phyloP scores from a whole-genome alignment of 2,888 invertebrate genomes.

The Sussaba pulchella region DNA sequence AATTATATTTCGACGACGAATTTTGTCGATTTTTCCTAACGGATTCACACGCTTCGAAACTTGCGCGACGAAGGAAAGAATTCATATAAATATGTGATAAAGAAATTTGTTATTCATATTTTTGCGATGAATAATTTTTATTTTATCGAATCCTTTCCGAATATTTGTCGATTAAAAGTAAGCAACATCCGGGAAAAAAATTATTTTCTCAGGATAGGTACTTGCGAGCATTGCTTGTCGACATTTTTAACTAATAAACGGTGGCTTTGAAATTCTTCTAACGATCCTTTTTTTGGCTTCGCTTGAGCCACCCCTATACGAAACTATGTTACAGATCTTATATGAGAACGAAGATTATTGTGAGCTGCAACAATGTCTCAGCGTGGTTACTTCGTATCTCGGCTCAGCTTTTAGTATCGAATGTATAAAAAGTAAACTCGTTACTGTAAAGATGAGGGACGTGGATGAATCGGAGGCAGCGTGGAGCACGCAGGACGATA shows the following conservation, averaged over 20 bases:
- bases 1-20: conserved; percentile 49
- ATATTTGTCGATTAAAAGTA: too few species aligned
- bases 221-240: too few species aligned
- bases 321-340: too few species aligned
- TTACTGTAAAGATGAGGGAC: conserved; percentile 66
- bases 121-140: conserved; percentile 28
- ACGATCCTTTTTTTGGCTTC: too few species aligned
- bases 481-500: conserved; percentile 1
- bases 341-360: conserved; percentile 35
- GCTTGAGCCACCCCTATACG: too few species aligned
- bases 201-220: too few species aligned
- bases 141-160: conserved; percentile 16
- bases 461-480: conserved; percentile 42
- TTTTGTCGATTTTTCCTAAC: conserved; percentile 51
- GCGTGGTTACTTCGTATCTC: conserved; percentile 64
- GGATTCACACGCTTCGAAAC: conserved; percentile 54
- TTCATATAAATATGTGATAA: conserved; percentile 3
- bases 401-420: conserved; percentile 28
- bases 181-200: too few species aligned
- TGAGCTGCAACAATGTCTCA: conserved; percentile 66
- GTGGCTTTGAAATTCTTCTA: too few species aligned
- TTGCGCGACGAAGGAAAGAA: conserved; percentile 19
- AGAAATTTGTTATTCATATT: conserved; percentile 39
- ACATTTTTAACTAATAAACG: too few species aligned
- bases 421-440: conserved; percentile 66